These are phyloP conservation scores for Nephotettix cincticeps DNA, from an alignment of 1,140 invertebrate genomes.

Conservation along the genomic window DNA sequence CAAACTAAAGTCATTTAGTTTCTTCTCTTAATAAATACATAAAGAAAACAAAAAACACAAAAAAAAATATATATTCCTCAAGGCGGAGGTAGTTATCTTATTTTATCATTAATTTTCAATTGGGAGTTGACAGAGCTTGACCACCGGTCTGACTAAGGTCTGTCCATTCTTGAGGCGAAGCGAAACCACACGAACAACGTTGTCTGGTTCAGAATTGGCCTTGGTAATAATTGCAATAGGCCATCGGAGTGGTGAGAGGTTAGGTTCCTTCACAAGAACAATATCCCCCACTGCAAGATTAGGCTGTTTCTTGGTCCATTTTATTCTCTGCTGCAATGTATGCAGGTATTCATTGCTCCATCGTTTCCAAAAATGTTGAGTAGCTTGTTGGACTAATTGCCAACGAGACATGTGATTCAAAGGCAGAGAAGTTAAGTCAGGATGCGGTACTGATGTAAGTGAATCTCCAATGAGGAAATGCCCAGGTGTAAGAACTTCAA, in stretches of 20 bases:
- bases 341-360: conserved; percentile 23
- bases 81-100: too few relatives aligned
- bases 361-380: conserved; percentile 29
- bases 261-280: not conserved
- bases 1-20: too few relatives aligned
- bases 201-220: not conserved
- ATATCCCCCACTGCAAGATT: not conserved
- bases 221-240: not conserved
- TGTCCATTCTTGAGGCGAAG: not conserved
- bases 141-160: not conserved
- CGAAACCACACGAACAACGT: not conserved
- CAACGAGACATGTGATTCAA: not conserved
- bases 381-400: not conserved
- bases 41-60: too few relatives aligned
- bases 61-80: too few relatives aligned
- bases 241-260: not conserved
- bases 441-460: not conserved
- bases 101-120: too few relatives aligned
- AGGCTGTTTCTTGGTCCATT: conserved; percentile 24
- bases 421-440: not conserved
- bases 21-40: too few relatives aligned
- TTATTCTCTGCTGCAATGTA: conserved; percentile 24
- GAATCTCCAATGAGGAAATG: conserved; percentile 32
- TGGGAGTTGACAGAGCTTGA: not conserved
- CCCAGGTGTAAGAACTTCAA: conserved; percentile 28